Evolutionary conservation across 2,797 vertebrate genomes (phyloP), one percentile per base, ranked within the genome.

Genomic region (Chaunax sp.): DNA sequence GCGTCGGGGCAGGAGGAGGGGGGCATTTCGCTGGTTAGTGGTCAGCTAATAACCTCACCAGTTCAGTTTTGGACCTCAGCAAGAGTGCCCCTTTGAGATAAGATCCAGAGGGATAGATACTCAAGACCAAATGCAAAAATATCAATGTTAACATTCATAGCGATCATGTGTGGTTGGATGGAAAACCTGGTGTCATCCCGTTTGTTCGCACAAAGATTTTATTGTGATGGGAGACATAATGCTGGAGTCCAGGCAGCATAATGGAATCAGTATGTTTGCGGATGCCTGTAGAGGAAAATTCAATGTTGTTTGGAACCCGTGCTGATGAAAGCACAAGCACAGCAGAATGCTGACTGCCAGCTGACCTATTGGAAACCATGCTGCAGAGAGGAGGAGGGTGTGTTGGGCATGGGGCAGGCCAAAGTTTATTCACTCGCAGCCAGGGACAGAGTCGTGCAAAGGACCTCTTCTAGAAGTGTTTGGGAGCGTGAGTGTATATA

Each of bases 231-330:
- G 64, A 80, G 76, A 82, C 77, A 83, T 85, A 84, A 90, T 78
- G 87, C 75, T 72, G 74, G 74, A 80, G 87, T 87, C 83, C 87
- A 72, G 61, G 55, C 69, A 59, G 79, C 25, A 92, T 90, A 93
- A 93, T 90, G 73, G 89, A 74, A 72, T 81, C 86, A 92, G 91
- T 92, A 89, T 92, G 85, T 90, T 86, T 88, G 87, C 73, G 83
- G 82, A 89, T 80, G 89, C 85, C 87, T 75, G 78, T 75, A 70
- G 88, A 89, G 83, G 84, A 83, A 89, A 83, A 86, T 83, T 81
- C 90, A 89, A 82, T 88, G 80, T 89, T 89, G 83, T 90, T 90
- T 78, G 79, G 72, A 76, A 80, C 75, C 79, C 25, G 87, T 89
- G 88, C 82, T 87, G 80, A 88, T 85, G 82, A 87, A 92, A 92